A percentile compares a stretch with the other conserved stretches of the same genome.
Evolutionary conservation across 1,140 invertebrate genomes (phyloP).

Genomic region (Eriosoma lanigerum): DNA sequence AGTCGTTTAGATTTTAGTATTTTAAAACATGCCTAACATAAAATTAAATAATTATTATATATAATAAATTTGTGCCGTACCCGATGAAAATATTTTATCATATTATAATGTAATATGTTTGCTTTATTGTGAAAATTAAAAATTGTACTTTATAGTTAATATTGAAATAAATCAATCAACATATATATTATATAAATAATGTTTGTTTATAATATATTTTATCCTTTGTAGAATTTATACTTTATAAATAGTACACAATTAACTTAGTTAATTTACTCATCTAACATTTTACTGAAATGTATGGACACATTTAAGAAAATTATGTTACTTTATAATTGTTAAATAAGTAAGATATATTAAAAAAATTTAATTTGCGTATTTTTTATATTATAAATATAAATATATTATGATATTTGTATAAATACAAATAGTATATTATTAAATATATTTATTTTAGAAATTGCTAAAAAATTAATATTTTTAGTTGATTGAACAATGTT

Average conservation of each 20-base stretch:
- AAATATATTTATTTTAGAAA: no score
- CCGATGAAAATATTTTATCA: neutral
- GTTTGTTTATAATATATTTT: neutral
- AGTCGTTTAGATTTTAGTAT: neutral
- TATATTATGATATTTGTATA: no score
- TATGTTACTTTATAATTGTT: no score
- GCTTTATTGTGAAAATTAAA: constrained; percentile 28
- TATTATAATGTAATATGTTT: constrained; percentile 19
- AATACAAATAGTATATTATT: no score
- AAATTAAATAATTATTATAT: neutral
- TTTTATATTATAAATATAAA: no score
- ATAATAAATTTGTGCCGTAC: neutral
- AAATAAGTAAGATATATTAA: no score
- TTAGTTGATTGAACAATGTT: no score
- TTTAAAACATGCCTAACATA: neutral
- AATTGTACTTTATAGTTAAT: constrained; percentile 7
- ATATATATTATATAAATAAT: constrained; percentile 14
- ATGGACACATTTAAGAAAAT: neutral
- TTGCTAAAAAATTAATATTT: no score
- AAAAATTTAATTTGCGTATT: no score
- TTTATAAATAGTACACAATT: neutral
- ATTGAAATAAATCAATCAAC: neutral
- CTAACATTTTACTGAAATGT: neutral
- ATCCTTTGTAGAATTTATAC: neutral
- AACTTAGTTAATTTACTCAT: neutral